Evolutionary conservation across 2,797 vertebrate species (phyloP).

Genomic region (Gymnothorax javanicus): DNA sequence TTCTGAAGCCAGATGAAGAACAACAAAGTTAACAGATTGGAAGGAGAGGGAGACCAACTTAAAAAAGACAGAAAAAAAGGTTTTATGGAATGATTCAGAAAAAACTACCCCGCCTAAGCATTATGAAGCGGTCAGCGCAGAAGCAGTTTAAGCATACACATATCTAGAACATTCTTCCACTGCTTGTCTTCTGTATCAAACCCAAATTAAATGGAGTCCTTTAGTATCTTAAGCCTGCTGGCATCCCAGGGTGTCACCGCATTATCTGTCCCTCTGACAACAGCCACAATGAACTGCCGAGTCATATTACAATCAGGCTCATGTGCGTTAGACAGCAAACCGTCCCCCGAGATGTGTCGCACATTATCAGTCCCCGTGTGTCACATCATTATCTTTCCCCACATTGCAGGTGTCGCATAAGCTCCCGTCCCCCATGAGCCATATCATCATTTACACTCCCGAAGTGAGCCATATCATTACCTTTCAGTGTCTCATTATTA

Average conservation of each 20-base stretch:
- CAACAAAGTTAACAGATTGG: not conserved
- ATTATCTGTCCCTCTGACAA: slow-evolving; percentile 9
- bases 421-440: not conserved
- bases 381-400: slow-evolving; percentile 4
- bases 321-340: not conserved
- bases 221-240: not conserved
- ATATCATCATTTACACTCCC: not conserved
- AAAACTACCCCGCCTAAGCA: not conserved
- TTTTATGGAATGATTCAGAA: not conserved
- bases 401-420: not conserved
- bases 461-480: not conserved
- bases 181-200: not conserved
- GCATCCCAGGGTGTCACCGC: not conserved
- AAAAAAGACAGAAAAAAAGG: not conserved
- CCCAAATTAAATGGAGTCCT: not conserved
- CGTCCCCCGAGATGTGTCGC: not conserved
- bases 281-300: not conserved
- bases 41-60: not conserved
- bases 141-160: not conserved
- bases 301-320: not conserved
- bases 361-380: not conserved
- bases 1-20: not conserved
- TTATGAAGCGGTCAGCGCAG: not conserved
- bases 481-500: not conserved
- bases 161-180: not conserved